Evolutionary conservation across 2,888 invertebrate genomes (phyloP), one percentile per base, ranked within the genome.

Genomic region (Sinelater perroti): DNA sequence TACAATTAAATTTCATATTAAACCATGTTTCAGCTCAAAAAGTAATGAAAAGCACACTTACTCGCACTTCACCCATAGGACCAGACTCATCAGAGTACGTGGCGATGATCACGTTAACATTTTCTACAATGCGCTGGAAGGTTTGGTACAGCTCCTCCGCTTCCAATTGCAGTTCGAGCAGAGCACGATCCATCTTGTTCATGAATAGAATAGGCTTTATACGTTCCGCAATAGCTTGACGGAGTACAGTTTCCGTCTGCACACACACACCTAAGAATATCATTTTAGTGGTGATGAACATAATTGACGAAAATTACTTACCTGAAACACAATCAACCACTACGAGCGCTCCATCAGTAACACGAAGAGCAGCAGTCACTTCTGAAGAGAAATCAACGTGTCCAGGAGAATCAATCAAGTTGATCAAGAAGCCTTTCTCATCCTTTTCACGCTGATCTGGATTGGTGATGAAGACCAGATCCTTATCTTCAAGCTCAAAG

Each of bases 151-250:
- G 85, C 77, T 97, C 96, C 81, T 99, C 99, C 65, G 92, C 88
- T 61, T 95, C 97, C 72, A 98, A 82, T 78, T 99, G 98, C 76
- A 99, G 83, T 81, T 99, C 99, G 26, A 99, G 84, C 60, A 99
- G 85, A 68, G 99, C 98, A 70, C 99, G 92, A 85, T 99, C 99
- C 98, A 99, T 98, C 84, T 99, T 99, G 92, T 99, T 99, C 98
- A 99, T 98, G 90, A 99, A 99, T 72, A 99, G 85, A 69, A 99
- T 95, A 54, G 99, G 99, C 90, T 97, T 98, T 75, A 99, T 99
- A 76, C 99, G 92, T 83, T 99, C 99, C 63, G 97, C 96, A 76
- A 99, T 99, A 63, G 99, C 99, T 81, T 99, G 99, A 83, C 99
- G 94, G 73, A 99, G 85, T 57, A 99, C 99, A 74, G 99, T 98